Evolutionary conservation across 2,113 vertebrate genomes (phyloP).

Genomic region (Xiphophorus hellerii): DNA sequence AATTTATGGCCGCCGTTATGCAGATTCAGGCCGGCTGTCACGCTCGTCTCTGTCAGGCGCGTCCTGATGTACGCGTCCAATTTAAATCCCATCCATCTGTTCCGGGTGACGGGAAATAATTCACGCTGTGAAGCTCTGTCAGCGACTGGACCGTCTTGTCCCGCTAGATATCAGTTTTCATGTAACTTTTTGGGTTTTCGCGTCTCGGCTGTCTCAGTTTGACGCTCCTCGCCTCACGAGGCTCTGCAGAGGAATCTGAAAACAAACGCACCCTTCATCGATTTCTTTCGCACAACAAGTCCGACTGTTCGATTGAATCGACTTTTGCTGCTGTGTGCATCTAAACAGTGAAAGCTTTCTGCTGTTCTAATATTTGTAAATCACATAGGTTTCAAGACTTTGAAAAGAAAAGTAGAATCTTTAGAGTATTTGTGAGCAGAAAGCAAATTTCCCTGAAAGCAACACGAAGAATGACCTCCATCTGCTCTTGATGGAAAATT

Average conservation of each 20-base stretch:
- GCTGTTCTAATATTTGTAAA: too few relatives aligned
- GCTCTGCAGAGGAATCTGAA: neutral
- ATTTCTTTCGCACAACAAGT: constrained; percentile 54
- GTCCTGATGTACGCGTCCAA: constrained; percentile 56
- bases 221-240: neutral
- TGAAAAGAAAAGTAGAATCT: neutral
- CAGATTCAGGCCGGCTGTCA: constrained; percentile 48
- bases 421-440: neutral
- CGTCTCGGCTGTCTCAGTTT: neutral
- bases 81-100: constrained; percentile 69
- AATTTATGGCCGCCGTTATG: constrained; percentile 53
- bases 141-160: constrained; percentile 39
- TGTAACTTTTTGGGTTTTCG: constrained; percentile 35
- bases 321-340: constrained; percentile 39
- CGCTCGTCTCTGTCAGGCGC: constrained; percentile 57
- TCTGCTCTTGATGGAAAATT: too few relatives aligned
- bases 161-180: constrained; percentile 46
- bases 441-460: neutral
- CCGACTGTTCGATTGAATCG: constrained; percentile 31
- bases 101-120: constrained; percentile 60
- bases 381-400: too few relatives aligned
- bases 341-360: constrained; percentile 19
- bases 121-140: constrained; percentile 52
- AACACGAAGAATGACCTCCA: neutral
- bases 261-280: neutral